A percentile compares a stretch with the other conserved stretches of the same genome.
These are phyloP conservation scores for Cydia splendana DNA, from an alignment of 1,140 invertebrate genomes.

Conservation along the genomic window DNA sequence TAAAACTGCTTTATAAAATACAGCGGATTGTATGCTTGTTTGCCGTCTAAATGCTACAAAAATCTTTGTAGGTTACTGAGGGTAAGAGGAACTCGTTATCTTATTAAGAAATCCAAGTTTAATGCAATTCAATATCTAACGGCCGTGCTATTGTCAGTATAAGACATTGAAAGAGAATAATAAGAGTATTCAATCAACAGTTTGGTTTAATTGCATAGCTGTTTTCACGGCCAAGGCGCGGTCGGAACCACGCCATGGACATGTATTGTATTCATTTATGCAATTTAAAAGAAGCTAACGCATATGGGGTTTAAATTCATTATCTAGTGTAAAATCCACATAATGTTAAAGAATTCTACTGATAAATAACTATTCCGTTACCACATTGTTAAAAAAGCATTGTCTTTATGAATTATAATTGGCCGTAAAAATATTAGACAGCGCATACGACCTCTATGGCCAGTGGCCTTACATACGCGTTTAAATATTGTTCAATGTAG, in stretches of 20 bases:
- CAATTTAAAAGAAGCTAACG: background rate
- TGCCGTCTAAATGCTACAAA: too few relatives aligned
- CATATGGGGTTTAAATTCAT: too few relatives aligned
- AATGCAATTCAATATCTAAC: background rate
- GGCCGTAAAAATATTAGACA: conserved; percentile 22
- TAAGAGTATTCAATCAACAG: conserved; percentile 14
- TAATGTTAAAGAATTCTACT: too few relatives aligned
- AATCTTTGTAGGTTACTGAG: too few relatives aligned
- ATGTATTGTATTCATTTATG: background rate
- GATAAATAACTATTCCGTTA: background rate
- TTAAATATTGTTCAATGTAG: conserved; percentile 22
- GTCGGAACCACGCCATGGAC: background rate
- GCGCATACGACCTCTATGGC: conserved; percentile 16
- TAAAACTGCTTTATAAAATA: too few relatives aligned
- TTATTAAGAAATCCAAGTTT: background rate
- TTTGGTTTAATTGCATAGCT: conserved; percentile 24
- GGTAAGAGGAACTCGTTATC: background rate
- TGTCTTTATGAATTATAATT: conserved; percentile 16
- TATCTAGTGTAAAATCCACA: too few relatives aligned
- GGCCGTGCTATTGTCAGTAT: conserved; percentile 5
- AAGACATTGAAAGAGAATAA: conserved; percentile 19
- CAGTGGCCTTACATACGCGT: conserved; percentile 16
- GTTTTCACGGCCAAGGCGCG: conserved; percentile 23
- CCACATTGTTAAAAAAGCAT: background rate
- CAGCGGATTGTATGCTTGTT: too few relatives aligned